Conservation (phyloP, 2,888 invertebrate species). For the Balanococcus diminutus region DNA sequence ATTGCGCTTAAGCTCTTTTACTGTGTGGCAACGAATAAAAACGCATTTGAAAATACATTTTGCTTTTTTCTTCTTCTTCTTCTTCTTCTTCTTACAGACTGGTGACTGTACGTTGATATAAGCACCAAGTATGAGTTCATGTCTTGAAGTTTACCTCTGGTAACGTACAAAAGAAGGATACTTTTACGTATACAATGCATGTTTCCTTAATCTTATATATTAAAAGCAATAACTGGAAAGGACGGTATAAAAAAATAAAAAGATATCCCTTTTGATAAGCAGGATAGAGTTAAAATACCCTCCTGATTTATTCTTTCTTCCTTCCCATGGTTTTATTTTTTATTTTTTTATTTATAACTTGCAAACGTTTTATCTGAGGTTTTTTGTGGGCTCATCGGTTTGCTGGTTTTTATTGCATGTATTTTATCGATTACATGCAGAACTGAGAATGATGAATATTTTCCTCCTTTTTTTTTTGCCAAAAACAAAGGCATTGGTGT, state of each 20-base stretch:
- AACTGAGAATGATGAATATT: slow-evolving; percentile 17
- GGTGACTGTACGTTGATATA: slow-evolving; percentile 46
- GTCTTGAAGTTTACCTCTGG: slow-evolving; percentile 52
- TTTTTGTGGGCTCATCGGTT: slow-evolving; percentile 19
- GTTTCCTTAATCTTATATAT: slow-evolving; percentile 55
- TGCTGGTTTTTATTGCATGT: slow-evolving; percentile 35
- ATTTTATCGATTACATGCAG: slow-evolving; percentile 28
- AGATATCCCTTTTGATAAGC: slow-evolving; percentile 53
- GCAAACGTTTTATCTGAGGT: slow-evolving; percentile 19
- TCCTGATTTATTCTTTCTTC: slow-evolving; percentile 52
- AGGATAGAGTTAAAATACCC: slow-evolving; percentile 47
- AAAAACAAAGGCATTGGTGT: neutral
- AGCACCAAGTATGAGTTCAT: slow-evolving; percentile 48
- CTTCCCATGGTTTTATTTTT: slow-evolving; percentile 19
- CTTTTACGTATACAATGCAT: slow-evolving; percentile 52
- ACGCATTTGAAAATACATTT: slow-evolving; percentile 53
- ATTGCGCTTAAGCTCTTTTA: slow-evolving; percentile 43
- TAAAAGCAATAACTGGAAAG: slow-evolving; percentile 55
- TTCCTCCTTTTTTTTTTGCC: neutral
- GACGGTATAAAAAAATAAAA: slow-evolving; percentile 48
- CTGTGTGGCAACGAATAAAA: slow-evolving; percentile 48
- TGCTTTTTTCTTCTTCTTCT: slow-evolving; percentile 46
- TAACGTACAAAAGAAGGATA: slow-evolving; percentile 47
- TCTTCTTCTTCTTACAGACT: slow-evolving; percentile 47
- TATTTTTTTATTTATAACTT: slow-evolving; percentile 6